phyloP scores from a whole-genome alignment of 2,113 vertebrate genomes.

The Saguinus imperator region DNA sequence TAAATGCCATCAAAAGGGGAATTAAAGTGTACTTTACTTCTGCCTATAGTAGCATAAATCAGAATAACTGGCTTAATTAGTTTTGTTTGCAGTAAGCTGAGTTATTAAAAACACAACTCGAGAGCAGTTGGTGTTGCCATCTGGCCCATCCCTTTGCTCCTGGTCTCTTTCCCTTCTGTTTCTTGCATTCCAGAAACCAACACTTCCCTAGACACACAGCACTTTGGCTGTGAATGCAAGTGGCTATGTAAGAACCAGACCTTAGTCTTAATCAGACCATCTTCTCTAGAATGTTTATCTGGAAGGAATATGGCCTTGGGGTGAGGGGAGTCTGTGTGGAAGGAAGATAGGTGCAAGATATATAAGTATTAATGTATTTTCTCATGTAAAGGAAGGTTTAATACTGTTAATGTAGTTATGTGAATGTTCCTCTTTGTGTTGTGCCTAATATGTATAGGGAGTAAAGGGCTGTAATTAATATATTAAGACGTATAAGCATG shows the following conservation, averaged over 20 bases:
- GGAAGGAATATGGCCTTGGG: not conserved
- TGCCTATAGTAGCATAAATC: slow-evolving; percentile 65
- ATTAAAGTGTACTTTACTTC: slow-evolving; percentile 58
- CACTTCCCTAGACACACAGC: not conserved
- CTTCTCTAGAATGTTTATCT: not conserved
- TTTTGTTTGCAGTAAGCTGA: slow-evolving; percentile 67
- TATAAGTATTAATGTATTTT: too few relatives aligned
- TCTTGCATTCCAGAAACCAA: slow-evolving; percentile 7
- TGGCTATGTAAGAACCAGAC: not conserved
- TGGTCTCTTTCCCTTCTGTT: slow-evolving; percentile 37
- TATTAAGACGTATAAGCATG: too few relatives aligned
- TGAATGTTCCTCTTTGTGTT: too few relatives aligned
- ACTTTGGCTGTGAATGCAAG: not conserved
- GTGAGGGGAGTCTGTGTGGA: not conserved
- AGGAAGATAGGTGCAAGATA: not conserved
- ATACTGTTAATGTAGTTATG: too few relatives aligned
- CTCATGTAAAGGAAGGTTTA: too few relatives aligned
- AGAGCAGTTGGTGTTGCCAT: slow-evolving; percentile 73
- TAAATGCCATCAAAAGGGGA: slow-evolving; percentile 70
- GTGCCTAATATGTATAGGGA: too few relatives aligned
- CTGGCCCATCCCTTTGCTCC: slow-evolving; percentile 51
- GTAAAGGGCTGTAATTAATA: too few relatives aligned
- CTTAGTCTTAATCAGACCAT: not conserved
- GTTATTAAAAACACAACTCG: slow-evolving; percentile 68
- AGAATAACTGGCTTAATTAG: slow-evolving; percentile 71